Evolutionary conservation across 2,113 vertebrate genomes (phyloP).

Genomic region (Pygoscelis adeliae): DNA sequence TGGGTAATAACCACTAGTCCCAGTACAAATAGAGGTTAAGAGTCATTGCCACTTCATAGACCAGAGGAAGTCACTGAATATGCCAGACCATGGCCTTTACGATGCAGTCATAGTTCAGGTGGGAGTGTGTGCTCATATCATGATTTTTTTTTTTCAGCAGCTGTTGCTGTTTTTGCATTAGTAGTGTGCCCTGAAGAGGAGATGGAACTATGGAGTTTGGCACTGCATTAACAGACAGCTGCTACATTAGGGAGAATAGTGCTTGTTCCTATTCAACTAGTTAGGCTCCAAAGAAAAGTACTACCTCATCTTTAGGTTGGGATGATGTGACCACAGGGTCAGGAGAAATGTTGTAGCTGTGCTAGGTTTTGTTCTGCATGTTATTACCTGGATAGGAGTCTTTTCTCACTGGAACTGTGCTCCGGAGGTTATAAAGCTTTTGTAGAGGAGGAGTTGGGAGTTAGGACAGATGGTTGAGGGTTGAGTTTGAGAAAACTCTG

Average conservation of each 20-base stretch:
- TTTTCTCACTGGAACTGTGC: neutral
- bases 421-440: neutral
- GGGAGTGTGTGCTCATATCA: neutral
- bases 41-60: neutral
- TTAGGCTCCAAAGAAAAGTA: constrained; percentile 50
- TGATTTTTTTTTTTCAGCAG: neutral
- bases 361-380: neutral
- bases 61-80: neutral
- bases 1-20: neutral
- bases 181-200: neutral
- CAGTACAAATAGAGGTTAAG: neutral
- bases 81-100: neutral
- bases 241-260: neutral
- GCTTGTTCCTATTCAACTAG: neutral
- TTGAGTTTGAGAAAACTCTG: neutral
- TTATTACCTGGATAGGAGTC: neutral
- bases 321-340: neutral
- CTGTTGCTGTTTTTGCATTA: neutral
- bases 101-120: neutral
- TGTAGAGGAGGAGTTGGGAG: neutral
- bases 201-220: neutral
- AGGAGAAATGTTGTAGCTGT: neutral
- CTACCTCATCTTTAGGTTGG: constrained; percentile 55
- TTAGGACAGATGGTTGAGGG: neutral
- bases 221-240: neutral